Evolutionary conservation across 2,888 invertebrate genomes (phyloP).

Genomic region (Eledona agricola): DNA sequence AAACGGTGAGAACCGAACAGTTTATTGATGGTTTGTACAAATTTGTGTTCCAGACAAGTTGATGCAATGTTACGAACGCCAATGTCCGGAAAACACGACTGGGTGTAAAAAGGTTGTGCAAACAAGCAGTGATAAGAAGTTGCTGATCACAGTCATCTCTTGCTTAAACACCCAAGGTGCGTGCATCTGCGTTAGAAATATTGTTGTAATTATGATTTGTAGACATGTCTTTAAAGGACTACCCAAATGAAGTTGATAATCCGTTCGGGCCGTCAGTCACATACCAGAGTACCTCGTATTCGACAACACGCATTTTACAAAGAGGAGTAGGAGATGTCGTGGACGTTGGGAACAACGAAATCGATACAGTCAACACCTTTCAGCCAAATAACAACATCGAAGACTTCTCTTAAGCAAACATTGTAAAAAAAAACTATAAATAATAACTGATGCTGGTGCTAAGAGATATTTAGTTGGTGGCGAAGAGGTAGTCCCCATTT

Average conservation of each 20-base stretch:
- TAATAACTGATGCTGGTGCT: too few species aligned
- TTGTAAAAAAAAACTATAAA: neutral
- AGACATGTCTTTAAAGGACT: constrained; percentile 33
- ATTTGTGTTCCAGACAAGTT: constrained; percentile 6
- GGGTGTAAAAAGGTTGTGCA: constrained; percentile 38
- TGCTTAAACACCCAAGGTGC: constrained; percentile 41
- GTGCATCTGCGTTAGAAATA: neutral
- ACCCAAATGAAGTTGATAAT: constrained; percentile 9
- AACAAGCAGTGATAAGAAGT: constrained; percentile 39
- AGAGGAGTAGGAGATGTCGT: constrained; percentile 9
- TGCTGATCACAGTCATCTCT: constrained; percentile 29
- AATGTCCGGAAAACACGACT: constrained; percentile 38
- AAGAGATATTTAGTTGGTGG: constrained; percentile 16
- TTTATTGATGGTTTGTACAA: neutral
- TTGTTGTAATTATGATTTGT: constrained; percentile 3
- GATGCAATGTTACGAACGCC: constrained; percentile 34
- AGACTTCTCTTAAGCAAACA: constrained; percentile 10
- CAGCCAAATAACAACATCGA: constrained; percentile 16
- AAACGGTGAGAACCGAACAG: constrained; percentile 8
- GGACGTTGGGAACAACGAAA: constrained; percentile 19
- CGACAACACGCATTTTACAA: constrained; percentile 19
- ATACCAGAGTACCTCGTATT: constrained; percentile 25
- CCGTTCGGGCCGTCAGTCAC: constrained; percentile 20
- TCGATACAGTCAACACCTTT: constrained; percentile 12
- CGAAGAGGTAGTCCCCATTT: constrained; percentile 87